phyloP scores from a whole-genome alignment of 2,797 vertebrate genomes.

The Syncerus caffer region DNA sequence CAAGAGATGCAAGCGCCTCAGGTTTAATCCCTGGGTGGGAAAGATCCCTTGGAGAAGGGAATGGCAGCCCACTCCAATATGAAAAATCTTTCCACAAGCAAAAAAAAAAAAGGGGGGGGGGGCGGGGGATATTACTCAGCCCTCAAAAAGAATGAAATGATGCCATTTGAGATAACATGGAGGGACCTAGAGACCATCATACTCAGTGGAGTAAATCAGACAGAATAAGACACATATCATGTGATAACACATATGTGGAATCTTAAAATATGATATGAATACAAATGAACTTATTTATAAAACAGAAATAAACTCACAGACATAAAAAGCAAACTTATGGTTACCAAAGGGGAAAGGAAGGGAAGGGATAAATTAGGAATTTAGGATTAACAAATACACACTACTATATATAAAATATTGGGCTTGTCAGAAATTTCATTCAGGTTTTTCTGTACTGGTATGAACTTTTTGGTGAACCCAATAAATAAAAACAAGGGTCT shows the following conservation, averaged over 20 bases:
- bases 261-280: not conserved
- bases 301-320: not conserved
- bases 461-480: not conserved
- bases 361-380: not conserved
- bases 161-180: not conserved
- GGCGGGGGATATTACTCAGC: not conserved
- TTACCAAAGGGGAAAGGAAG: not conserved
- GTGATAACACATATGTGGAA: not conserved
- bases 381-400: not conserved
- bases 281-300: not conserved
- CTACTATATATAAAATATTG: not conserved
- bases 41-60: not conserved
- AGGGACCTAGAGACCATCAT: not conserved
- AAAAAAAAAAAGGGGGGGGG: slow-evolving; percentile 47
- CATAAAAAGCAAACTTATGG: not conserved
- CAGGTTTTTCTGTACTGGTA: not conserved
- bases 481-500: not conserved
- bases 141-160: not conserved
- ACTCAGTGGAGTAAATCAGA: not conserved
- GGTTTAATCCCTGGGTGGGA: not conserved
- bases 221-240: not conserved
- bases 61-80: not conserved
- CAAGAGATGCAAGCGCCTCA: not conserved
- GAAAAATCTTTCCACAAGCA: slow-evolving; percentile 83
- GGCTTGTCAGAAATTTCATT: not conserved